Evolutionary conservation across 2,888 invertebrate genomes (phyloP).

Genomic region (Carpatolechia fugitivella): DNA sequence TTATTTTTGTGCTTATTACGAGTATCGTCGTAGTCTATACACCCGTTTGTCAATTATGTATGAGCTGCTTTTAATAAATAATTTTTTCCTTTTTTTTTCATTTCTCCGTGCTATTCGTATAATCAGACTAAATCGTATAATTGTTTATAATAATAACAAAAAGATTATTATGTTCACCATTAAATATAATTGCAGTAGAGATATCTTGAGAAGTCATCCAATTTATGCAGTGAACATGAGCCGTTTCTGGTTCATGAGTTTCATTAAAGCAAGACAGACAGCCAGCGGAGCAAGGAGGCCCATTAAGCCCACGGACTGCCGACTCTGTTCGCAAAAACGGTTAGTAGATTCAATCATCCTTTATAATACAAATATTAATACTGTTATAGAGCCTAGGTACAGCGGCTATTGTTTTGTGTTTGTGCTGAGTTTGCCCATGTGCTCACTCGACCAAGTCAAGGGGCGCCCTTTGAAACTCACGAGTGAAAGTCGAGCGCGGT

Average conservation of each 20-base stretch:
- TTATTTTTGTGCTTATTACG: too few relatives aligned
- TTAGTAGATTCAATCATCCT: slow-evolving; percentile 13
- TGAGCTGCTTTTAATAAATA: too few relatives aligned
- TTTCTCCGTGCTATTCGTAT: too few relatives aligned
- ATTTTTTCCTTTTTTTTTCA: too few relatives aligned
- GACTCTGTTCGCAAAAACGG: slow-evolving; percentile 13
- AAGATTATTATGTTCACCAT: too few relatives aligned
- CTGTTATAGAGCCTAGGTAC: not conserved
- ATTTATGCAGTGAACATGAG: not conserved
- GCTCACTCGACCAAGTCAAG: not conserved
- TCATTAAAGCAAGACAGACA: slow-evolving; percentile 7
- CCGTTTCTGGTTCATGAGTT: slow-evolving; percentile 2
- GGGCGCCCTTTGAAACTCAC: slow-evolving; percentile 2
- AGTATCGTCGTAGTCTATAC: too few relatives aligned
- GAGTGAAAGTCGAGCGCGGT: slow-evolving; percentile 1
- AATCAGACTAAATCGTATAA: too few relatives aligned
- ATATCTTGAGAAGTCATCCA: not conserved
- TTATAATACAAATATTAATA: slow-evolving; percentile 11
- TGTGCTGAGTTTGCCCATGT: not conserved
- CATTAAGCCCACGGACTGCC: slow-evolving; percentile 12
- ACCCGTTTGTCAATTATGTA: too few relatives aligned
- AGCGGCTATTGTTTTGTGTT: not conserved
- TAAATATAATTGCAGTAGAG: not conserved
- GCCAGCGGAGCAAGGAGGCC: slow-evolving; percentile 6
- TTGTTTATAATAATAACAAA: too few relatives aligned